A percentile compares a stretch with the other conserved stretches of the same genome.
Conservation (phyloP, 1,140 invertebrate species). For the Phocides pigmalion region DNA sequence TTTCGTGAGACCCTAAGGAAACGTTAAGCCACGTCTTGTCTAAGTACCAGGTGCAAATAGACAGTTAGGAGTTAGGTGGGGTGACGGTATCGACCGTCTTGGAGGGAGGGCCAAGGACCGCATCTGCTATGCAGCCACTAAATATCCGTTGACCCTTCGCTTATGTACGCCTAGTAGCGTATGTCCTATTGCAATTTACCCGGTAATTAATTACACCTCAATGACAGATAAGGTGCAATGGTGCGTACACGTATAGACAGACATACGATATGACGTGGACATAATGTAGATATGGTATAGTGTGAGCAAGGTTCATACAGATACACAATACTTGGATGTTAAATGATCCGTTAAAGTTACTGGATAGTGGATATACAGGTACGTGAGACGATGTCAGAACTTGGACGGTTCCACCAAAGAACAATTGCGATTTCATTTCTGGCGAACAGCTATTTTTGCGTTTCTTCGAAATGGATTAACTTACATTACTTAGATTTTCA, state of each 20-base stretch:
- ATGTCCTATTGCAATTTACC: conserved; percentile 67
- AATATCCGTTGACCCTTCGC: conserved; percentile 77
- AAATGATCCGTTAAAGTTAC: conserved; percentile 29
- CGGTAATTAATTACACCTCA: conserved; percentile 76
- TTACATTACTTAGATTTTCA: too few relatives aligned
- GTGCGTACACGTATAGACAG: conserved; percentile 55
- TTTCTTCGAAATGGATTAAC: too few relatives aligned
- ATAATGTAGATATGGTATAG: conserved; percentile 5
- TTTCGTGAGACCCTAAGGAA: conserved; percentile 29
- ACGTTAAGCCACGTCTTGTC: conserved; percentile 43
- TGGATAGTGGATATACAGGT: neutral
- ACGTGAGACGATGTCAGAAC: too few relatives aligned
- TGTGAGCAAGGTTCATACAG: conserved; percentile 19
- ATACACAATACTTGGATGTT: conserved; percentile 21
- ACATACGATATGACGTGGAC: conserved; percentile 40
- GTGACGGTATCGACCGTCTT: conserved; percentile 81
- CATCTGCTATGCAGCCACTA: conserved; percentile 80
- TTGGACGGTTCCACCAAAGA: too few relatives aligned
- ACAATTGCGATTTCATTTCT: too few relatives aligned
- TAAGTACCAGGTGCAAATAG: conserved; percentile 74
- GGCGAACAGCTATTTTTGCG: too few relatives aligned
- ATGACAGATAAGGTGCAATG: conserved; percentile 74
- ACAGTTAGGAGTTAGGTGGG: conserved; percentile 71
- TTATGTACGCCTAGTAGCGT: conserved; percentile 65
- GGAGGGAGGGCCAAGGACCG: conserved; percentile 77